phyloP scores from a whole-genome alignment of 2,113 vertebrate species.

The Acrocephalus kingi region DNA sequence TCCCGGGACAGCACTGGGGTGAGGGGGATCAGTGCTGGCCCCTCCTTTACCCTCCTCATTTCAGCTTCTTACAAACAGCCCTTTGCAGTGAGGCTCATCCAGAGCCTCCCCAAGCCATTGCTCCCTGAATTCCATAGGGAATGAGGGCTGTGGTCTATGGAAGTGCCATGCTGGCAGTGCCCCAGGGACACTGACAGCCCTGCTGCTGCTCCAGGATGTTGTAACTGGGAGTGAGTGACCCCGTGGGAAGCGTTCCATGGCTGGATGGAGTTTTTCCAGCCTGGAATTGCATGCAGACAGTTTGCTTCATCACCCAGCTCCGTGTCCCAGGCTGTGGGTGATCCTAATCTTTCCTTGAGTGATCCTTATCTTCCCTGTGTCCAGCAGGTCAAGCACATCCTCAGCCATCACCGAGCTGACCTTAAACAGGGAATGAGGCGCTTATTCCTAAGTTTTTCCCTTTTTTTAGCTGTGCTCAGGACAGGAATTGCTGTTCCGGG shows the following conservation, averaged over 20 bases:
- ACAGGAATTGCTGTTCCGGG: background rate
- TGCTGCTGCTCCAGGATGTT: background rate
- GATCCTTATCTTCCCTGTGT: background rate
- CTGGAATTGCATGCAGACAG: background rate
- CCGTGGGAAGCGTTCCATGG: fast-evolving
- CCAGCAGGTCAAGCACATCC: background rate
- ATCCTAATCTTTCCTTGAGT: background rate
- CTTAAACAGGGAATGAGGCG: background rate
- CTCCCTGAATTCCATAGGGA: fast-evolving
- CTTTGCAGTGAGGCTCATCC: fast-evolving
- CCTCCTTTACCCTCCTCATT: background rate
- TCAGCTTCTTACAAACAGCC: background rate
- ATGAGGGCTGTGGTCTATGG: fast-evolving
- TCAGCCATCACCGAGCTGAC: background rate
- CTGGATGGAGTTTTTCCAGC: background rate
- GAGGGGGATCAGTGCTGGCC: fast-evolving
- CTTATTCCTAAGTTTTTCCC: fast-evolving
- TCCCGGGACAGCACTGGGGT: background rate
- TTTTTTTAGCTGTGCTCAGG: background rate
- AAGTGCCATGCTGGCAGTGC: background rate
- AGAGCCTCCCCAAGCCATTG: fast-evolving
- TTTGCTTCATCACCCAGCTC: background rate
- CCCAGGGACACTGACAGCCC: fast-evolving
- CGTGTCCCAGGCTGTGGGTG: background rate
- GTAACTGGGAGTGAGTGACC: background rate